These are phyloP conservation scores for Drosophila quadrilineata DNA, from an alignment of 1,140 invertebrate genomes.

Conservation along the genomic window DNA sequence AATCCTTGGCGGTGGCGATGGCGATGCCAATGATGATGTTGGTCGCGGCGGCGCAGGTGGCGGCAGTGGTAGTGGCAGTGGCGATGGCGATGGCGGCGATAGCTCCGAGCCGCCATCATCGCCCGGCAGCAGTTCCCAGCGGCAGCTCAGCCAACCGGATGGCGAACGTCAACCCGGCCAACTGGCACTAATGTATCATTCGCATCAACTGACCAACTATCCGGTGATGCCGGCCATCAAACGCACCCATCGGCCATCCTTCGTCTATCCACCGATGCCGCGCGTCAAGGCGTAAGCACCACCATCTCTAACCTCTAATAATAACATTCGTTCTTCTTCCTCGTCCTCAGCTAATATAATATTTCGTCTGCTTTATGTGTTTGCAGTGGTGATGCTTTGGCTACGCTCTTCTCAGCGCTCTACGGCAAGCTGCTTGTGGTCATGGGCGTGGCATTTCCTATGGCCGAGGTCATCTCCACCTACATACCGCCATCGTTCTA, in stretches of 20 bases:
- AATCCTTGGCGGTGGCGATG: slow-evolving; percentile 57
- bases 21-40: slow-evolving; percentile 6
- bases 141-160: slow-evolving; percentile 40
- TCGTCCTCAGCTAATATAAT: not conserved
- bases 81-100: slow-evolving; percentile 40
- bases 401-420: slow-evolving; percentile 93
- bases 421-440: slow-evolving; percentile 97
- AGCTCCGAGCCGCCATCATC: slow-evolving; percentile 75
- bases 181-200: slow-evolving; percentile 78
- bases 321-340: not conserved
- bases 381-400: slow-evolving; percentile 80
- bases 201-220: slow-evolving; percentile 75
- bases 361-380: not conserved
- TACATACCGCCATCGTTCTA: slow-evolving; percentile 95
- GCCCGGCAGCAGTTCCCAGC: slow-evolving; percentile 51
- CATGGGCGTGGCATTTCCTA: slow-evolving; percentile 96
- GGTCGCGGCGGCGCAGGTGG: slow-evolving; percentile 47
- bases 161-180: slow-evolving; percentile 57
- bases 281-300: slow-evolving; percentile 74
- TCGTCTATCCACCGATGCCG: slow-evolving; percentile 77
- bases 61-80: slow-evolving; percentile 9
- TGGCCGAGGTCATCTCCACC: slow-evolving; percentile 95
- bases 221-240: slow-evolving; percentile 78
- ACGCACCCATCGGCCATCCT: slow-evolving; percentile 78
- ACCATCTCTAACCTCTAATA: not conserved